phyloP scores from a whole-genome alignment of 2,888 invertebrate species.

The Mycalesis mineus region DNA sequence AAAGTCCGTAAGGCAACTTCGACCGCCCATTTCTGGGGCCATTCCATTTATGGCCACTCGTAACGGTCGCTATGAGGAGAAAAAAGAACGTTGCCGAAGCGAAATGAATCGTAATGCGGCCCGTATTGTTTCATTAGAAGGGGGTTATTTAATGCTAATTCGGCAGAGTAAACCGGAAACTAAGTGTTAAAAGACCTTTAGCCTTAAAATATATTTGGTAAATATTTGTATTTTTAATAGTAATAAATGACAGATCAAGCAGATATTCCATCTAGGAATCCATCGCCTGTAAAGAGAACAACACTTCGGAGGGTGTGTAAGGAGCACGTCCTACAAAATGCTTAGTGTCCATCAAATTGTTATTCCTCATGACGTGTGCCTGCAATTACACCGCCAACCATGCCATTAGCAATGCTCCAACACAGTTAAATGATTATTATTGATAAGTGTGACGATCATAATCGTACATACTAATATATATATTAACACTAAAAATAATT shows the following conservation, averaged over 20 bases:
- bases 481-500: no score
- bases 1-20: slow-evolving; percentile 51
- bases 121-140: slow-evolving; percentile 54
- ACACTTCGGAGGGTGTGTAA: no score
- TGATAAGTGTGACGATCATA: no score
- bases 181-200: not conserved
- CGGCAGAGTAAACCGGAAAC: slow-evolving; percentile 15
- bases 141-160: slow-evolving; percentile 32
- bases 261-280: no score
- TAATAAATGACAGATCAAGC: not conserved
- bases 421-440: no score
- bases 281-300: no score
- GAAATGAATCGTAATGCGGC: slow-evolving; percentile 51
- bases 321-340: no score
- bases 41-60: slow-evolving; percentile 56
- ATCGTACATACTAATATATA: no score
- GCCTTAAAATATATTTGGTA: not conserved
- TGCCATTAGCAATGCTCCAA: no score
- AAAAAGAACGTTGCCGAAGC: slow-evolving; percentile 47
- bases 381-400: no score
- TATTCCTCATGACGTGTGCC: no score
- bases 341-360: no score
- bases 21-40: slow-evolving; percentile 47
- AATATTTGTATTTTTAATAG: not conserved
- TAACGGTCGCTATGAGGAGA: slow-evolving; percentile 50